Evolutionary conservation across 2,797 vertebrate genomes (phyloP).

Genomic region (Neosilurus hyrtlii): DNA sequence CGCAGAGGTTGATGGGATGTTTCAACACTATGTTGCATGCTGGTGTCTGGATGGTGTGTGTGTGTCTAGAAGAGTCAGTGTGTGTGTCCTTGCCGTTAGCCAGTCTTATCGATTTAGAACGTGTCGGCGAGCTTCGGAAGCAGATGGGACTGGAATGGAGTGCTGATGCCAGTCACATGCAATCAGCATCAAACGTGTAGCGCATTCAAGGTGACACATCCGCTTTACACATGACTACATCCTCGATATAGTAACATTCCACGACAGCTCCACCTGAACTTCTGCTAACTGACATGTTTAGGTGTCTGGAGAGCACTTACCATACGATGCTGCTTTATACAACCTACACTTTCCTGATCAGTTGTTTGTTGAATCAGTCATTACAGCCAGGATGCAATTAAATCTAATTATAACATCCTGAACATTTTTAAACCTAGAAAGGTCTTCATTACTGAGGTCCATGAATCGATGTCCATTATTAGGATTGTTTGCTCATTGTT

Average conservation of each 20-base stretch:
- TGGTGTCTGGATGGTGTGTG: conserved; percentile 17
- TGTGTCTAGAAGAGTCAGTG: conserved; percentile 25
- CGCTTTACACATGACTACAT: conserved; percentile 43
- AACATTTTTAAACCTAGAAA: neutral
- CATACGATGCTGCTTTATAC: neutral
- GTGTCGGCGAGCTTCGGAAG: conserved; percentile 46
- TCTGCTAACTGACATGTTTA: conserved; percentile 39
- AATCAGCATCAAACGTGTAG: conserved; percentile 49
- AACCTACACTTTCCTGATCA: neutral
- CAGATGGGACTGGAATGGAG: conserved; percentile 46
- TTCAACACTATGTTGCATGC: conserved; percentile 11
- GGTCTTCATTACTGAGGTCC: neutral
- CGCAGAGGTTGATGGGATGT: conserved; percentile 26
- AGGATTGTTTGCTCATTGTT: neutral
- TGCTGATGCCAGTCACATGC: conserved; percentile 48
- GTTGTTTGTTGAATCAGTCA: neutral
- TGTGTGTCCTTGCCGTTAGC: conserved; percentile 51
- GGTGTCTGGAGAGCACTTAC: conserved; percentile 27
- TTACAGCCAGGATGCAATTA: neutral
- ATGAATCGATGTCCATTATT: neutral
- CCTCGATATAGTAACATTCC: conserved; percentile 32
- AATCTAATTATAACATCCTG: neutral
- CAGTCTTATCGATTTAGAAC: conserved; percentile 53
- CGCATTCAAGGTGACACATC: conserved; percentile 43
- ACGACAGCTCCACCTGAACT: conserved; percentile 42